Base-by-base conservation (phyloP, 2,797 vertebrate species). In the Mus spretus region DNA sequence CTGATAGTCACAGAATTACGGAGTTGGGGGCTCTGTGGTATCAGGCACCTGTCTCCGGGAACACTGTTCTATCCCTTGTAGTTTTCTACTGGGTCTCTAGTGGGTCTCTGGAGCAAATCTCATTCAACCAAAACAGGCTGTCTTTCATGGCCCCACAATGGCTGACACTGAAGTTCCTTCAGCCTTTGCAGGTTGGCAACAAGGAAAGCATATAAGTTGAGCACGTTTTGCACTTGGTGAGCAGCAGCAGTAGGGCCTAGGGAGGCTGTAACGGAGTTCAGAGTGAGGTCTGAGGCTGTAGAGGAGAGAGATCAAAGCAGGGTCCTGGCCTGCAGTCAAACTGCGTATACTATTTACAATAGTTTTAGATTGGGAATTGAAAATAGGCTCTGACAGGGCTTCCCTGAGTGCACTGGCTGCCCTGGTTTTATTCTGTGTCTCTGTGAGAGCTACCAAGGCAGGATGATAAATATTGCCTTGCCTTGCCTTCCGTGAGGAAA, bases 401-500 rank as follows among this genome's bases (percentile, higher is more conserved):
- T 86, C 0, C 1, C 79, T 10, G 20, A 40, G 90, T n/a, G 26
- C 55, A 31, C 31, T 8, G 87, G 1, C 57, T 95, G 40, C 53
- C 10, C 5, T 7, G 6, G 17, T 26, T 93, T 94, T 89, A 80
- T 40, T 24, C 31, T n/a, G 47, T 78, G 74, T 88, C 78, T 90
- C 75, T 34, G 6, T 88, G 75, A 26, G 88, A 95, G 10, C 95
- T 87, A 44, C 28, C 9, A 81, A 95, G 55, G 24, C 63, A 87
- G 95, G 91, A 94, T 96, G 89, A 96, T 97, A 97, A 96, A 97
- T 96, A 96, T 3, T 90, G 47, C 4, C 3, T 0, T 94, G 97
- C 95, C 3, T 0, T 95, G 97, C 95, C 91, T 97, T 90, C 84
- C 61, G 40, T 50, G 86, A 92, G 34, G 85, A 92, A 97, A 96